Evolutionary conservation across 2,888 invertebrate species (phyloP), one percentile per base, ranked within the genome.

Genomic region (Halictus quadricinctus): DNA sequence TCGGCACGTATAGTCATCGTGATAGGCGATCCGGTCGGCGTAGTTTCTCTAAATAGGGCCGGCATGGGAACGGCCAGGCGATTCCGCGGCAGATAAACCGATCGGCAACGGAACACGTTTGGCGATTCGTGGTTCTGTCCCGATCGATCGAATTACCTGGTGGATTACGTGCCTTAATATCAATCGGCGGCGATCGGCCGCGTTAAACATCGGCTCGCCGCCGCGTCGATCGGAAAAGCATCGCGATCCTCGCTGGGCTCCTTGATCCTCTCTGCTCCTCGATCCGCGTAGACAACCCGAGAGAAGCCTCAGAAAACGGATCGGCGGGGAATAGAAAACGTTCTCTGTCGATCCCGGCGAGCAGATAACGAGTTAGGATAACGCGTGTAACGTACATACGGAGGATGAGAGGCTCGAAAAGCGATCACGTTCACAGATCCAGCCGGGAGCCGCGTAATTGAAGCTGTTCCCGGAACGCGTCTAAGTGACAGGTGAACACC

Each of bases 401-500:
- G 13, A 64, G 64, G 29, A 64, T 12, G 66, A 18, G 66, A 36
- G 36, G 36, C 36, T 21, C 78, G 85, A 83, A 85, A 82, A 81
- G 76, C 69, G 72, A 74, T 76, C 84, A 46, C 50, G 48, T 58
- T 50, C 73, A 4, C 72, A 41, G 50, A 29, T 72, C 76, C 72
- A 76, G 76, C 73, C 75, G 66, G 81, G 70, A 76, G 72, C 76
- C 73, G 73, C 85, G 91, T 93, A 93, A 94, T 94, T 93, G 93
- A 93, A 93, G 93, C 91, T 91, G 92, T 92, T 92, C 89, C 91
- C 88, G 93, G 91, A 91, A 89, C 91, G 91, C 89, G 89, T 84
- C 89, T 92, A 93, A 93, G 91, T 93, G 93, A 94, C 93, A 93
- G 92, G 91, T 90, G 90, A 92, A 91, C 92, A 92, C 93, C 93